These are phyloP conservation scores for Lysandra coridon DNA, from an alignment of 2,888 invertebrate genomes.

Conservation along the genomic window DNA sequence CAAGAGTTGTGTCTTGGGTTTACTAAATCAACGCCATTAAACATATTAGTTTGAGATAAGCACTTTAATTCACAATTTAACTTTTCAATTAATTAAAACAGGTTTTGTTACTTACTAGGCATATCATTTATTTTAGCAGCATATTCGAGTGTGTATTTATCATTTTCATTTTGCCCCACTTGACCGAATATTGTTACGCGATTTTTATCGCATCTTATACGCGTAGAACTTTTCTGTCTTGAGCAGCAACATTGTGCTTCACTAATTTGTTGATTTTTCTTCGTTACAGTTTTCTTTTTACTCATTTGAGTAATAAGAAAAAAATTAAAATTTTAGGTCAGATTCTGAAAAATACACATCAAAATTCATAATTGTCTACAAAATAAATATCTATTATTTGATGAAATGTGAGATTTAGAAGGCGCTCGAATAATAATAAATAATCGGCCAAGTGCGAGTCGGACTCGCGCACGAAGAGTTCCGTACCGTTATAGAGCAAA, in stretches of 20 bases:
- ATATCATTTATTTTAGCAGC: conserved; percentile 60
- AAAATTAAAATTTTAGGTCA: not conserved
- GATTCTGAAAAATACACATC: not conserved
- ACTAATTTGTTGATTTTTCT: not conserved
- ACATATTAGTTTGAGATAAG: no score
- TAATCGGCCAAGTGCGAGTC: no score
- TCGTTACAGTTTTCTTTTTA: not conserved
- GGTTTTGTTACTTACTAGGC: conserved; percentile 50
- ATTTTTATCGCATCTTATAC: conserved; percentile 40
- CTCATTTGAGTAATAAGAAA: not conserved
- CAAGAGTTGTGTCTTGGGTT: no score
- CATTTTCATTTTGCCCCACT: conserved; percentile 58
- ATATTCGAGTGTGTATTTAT: conserved; percentile 61
- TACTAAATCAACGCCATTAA: no score
- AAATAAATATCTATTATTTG: no score
- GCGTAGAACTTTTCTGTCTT: not conserved
- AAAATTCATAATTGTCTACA: not conserved
- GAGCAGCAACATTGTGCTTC: not conserved
- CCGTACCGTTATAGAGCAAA: no score
- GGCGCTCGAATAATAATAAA: not conserved
- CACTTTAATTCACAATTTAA: no score
- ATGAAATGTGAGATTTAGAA: not conserved
- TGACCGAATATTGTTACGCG: conserved; percentile 59
- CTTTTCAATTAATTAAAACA: no score
- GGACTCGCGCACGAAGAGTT: no score